These are phyloP conservation scores for Pandion haliaetus DNA, from an alignment of 2,113 vertebrate genomes.

Conservation along the genomic window DNA sequence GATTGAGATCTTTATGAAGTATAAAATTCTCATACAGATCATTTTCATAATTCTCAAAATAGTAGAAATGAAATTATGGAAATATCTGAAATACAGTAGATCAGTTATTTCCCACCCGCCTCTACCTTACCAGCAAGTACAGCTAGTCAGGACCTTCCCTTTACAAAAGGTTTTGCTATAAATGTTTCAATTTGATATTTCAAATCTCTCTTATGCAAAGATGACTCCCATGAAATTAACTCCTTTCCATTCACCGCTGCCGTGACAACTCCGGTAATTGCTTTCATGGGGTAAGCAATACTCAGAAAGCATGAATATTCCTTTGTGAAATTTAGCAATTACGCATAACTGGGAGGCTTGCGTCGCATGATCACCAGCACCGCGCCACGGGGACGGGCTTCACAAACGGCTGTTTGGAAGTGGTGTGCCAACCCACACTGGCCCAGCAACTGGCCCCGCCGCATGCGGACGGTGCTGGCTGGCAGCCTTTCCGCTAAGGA, in stretches of 20 bases:
- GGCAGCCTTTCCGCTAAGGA: not conserved
- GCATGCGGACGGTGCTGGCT: fast-evolving
- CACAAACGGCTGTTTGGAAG: not conserved
- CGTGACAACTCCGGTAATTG: constrained; percentile 6
- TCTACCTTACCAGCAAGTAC: not conserved
- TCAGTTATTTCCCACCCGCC: not conserved
- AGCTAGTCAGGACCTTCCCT: not conserved
- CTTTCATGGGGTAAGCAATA: constrained; percentile 35
- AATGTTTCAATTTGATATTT: constrained; percentile 35
- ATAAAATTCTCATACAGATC: not conserved
- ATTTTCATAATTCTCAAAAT: not conserved
- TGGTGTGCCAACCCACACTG: fast-evolving
- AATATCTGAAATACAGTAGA: not conserved
- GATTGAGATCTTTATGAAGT: not conserved
- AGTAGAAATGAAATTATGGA: not conserved
- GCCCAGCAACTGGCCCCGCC: fast-evolving
- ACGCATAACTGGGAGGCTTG: not conserved
- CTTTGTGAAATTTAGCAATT: not conserved
- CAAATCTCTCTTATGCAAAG: not conserved
- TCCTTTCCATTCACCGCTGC: not conserved
- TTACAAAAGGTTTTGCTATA: constrained; percentile 8
- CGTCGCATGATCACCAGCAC: fast-evolving
- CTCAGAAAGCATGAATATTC: constrained; percentile 17
- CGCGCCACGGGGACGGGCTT: fast-evolving
- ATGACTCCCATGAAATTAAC: constrained; percentile 43